A percentile compares a stretch with the other conserved stretches of the same genome.
These are phyloP conservation scores for Dinothrombium tinctorium DNA, from an alignment of 1,140 invertebrate genomes.

Conservation along the genomic window DNA sequence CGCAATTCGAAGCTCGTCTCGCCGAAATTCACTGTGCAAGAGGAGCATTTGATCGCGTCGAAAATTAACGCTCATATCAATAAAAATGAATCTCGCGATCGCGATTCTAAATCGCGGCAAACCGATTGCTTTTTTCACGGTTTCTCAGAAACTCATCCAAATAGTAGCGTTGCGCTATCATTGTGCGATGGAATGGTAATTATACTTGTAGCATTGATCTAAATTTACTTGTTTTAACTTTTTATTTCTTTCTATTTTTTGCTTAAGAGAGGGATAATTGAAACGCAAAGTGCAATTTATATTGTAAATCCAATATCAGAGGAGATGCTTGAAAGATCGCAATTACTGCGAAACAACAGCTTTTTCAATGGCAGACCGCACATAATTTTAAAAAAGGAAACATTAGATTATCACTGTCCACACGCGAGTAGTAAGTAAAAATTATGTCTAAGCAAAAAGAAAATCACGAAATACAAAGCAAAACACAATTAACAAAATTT, in stretches of 20 bases:
- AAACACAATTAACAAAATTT: no score
- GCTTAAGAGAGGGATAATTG: constrained; percentile 13
- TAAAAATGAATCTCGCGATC: neutral
- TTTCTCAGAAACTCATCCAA: constrained; percentile 4
- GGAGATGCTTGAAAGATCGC: constrained; percentile 1
- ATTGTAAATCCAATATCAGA: constrained; percentile 13
- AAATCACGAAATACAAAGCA: no score
- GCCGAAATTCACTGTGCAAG: constrained; percentile 5
- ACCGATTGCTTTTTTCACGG: constrained; percentile 14
- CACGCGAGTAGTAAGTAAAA: constrained; percentile 7
- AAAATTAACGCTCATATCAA: neutral
- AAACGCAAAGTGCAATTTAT: constrained; percentile 9
- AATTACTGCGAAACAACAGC: neutral
- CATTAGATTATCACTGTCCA: constrained; percentile 13
- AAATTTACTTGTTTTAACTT: constrained; percentile 1
- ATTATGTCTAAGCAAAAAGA: no score
- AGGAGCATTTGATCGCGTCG: neutral
- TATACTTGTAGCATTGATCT: neutral
- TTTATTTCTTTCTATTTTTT: neutral
- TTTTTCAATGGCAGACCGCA: constrained; percentile 7
- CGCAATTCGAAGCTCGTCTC: constrained; percentile 5
- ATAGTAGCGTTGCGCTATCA: constrained; percentile 12
- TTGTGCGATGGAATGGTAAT: constrained; percentile 14
- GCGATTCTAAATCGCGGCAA: neutral
- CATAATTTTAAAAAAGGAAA: constrained; percentile 12